Conservation (phyloP, 2,888 invertebrate genomes). For the Fissipunctia ypsillon region DNA sequence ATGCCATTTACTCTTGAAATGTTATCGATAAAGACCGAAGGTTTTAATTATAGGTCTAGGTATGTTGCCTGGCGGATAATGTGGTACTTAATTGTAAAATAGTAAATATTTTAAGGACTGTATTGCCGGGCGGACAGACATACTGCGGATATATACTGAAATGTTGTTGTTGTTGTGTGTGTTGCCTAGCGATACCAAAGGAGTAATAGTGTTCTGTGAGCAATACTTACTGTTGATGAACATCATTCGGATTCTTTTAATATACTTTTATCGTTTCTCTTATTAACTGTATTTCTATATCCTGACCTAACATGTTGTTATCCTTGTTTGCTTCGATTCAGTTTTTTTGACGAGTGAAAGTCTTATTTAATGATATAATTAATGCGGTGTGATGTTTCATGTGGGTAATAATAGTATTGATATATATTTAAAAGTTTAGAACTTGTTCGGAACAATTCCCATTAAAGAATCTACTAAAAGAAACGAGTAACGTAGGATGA, state of each 20-base stretch:
- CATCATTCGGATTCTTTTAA: too few species aligned
- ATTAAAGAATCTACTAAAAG: background rate
- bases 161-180: too few species aligned
- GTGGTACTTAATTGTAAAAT: constrained; percentile 10
- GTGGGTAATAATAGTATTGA: background rate
- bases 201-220: too few species aligned
- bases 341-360: background rate
- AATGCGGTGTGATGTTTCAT: background rate
- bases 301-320: too few species aligned
- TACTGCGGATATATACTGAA: background rate
- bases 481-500: background rate
- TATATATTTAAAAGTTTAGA: background rate
- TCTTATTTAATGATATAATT: background rate
- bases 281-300: too few species aligned
- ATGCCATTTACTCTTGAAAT: constrained; percentile 17
- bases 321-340: background rate
- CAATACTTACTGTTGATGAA: too few species aligned
- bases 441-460: too few species aligned
- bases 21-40: background rate
- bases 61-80: constrained; percentile 5
- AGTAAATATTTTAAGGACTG: background rate
- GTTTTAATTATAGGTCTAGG: background rate
- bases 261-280: too few species aligned
- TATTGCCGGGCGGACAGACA: constrained; percentile 10
- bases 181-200: too few species aligned